Percentiles rank a stretch among this genome's conserved stretches.
Evolutionary conservation across 1,140 invertebrate species (phyloP).

Genomic region (Lepidurus packardi): DNA sequence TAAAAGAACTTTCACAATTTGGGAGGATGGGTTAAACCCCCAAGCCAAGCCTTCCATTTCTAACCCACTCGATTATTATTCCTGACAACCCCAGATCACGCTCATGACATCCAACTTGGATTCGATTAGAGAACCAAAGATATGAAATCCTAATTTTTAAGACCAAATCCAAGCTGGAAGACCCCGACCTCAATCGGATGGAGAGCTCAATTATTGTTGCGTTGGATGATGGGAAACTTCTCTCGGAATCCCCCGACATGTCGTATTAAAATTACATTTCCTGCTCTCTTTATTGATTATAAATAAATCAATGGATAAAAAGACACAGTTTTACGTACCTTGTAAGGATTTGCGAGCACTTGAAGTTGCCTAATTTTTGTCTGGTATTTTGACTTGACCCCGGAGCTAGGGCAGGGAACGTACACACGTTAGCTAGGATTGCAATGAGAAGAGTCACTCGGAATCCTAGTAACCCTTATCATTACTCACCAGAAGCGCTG

Average conservation of each 20-base stretch:
- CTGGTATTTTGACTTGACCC: slow-evolving; percentile 19
- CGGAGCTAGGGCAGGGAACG: slow-evolving; percentile 20
- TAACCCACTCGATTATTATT: too few relatives aligned
- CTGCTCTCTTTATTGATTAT: too few relatives aligned
- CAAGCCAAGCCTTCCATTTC: too few relatives aligned
- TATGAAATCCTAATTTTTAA: too few relatives aligned
- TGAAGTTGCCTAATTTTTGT: not conserved
- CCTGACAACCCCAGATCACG: too few relatives aligned
- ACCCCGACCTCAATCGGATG: not conserved
- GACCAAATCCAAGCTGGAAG: not conserved
- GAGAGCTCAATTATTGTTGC: not conserved
- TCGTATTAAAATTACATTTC: too few relatives aligned
- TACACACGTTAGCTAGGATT: slow-evolving; percentile 1
- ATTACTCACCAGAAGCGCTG: slow-evolving; percentile 3
- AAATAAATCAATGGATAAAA: too few relatives aligned
- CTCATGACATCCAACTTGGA: too few relatives aligned
- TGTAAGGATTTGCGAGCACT: not conserved
- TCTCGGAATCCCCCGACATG: not conserved
- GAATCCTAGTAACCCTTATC: not conserved
- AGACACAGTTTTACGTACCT: not conserved
- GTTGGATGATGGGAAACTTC: not conserved
- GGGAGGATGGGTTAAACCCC: too few relatives aligned
- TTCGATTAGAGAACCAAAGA: too few relatives aligned
- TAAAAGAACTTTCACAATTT: too few relatives aligned
- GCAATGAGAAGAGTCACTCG: slow-evolving; percentile 4